Evolutionary conservation across 2,797 vertebrate genomes (phyloP), one percentile per base, ranked within the genome.

Genomic region (Tauraco hartlaubi): DNA sequence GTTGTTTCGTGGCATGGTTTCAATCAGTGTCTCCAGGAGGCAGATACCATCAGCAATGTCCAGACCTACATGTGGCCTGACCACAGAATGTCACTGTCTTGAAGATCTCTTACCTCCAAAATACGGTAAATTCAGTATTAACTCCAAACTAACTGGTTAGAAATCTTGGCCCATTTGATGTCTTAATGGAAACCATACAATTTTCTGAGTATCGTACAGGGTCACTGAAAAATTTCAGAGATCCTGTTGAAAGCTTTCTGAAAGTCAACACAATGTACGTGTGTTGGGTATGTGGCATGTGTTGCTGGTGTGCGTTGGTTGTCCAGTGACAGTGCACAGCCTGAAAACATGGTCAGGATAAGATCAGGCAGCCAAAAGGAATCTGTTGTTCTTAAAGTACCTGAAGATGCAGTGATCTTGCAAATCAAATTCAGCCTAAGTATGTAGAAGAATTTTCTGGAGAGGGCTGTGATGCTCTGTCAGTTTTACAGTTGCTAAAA

Each of bases 21-120:
- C 84, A 80, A 84, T 75, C 62, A 77, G 1, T 62, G 62, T 92
- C 85, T 92, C 22, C 58, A 63, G 66, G 66, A 94, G 79, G 58
- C 26, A 90, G 76, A 72, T 90, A 55, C 31, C n/a, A 93, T 92
- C 85, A 90, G 76, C 79, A 74, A 31, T 22, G 73, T 86, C 66
- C 85, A 94, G 88, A 79, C 80, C 62, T 52, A 68, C 69, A 64
- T 2, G 7, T 78, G 88, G 90, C 41, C 39, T 90, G 66, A 92
- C 43, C 76, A 55, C 76, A 59, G 85, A 93, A 88, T 81, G 93
- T 44, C 35, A 39, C 51, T 71, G 18, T 56, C 58, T 48, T 49
- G 62, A 88, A 54, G 54, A 73, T 21, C 9, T 44, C 2, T 69
- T 90, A 12, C 44, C 33, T 92, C 19, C 29, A 72, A 92, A 95